Evolutionary conservation across 2,113 vertebrate species (phyloP), one percentile per base, ranked within the genome.

Genomic region (Phrynosoma platyrhinos): DNA sequence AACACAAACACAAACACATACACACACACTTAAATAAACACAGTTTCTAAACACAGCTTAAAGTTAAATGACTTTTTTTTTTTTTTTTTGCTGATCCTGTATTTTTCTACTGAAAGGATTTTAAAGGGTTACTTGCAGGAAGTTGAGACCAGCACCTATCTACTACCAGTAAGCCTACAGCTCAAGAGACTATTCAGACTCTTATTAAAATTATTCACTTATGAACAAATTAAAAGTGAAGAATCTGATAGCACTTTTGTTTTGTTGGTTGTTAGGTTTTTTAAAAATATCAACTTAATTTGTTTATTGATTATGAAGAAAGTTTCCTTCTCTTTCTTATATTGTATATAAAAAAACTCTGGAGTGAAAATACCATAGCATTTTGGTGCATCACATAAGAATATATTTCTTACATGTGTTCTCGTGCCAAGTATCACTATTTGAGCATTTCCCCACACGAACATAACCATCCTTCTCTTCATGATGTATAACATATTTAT

Each of bases 61-160:
- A 93, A 94, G 94, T 92, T 93, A 93, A 97, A 97, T 94, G 95
- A 97, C 96, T 97, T 97, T 93, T 95, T 96, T 53, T 96, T 97
- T 97, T 97, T 97, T 53, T 96, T 97, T 97, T 97, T 97, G 97
- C 96, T 97, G 96, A 97, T 97, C 95, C 92, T 87, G 90, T 94
- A 79, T 91, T 96, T 97, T 97, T 95, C 92, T 92, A 90, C 91
- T 95, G 95, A 97, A 96, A 97, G 93, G 95, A 95, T 97, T 97
- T 97, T 97, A 97, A 97, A 94, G 96, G 94, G 94, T 96, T 97
- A 95, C 96, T 91, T 85, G 95, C 95, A 96, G 88, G 94, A 97
- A 94, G 95, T 92, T 96, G 96, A 97, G 95, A 96, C 97, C 95
- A 97, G 97, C 96, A 96, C 97, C 96, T 96, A 97, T 97, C 96